A percentile compares a stretch with the other conserved stretches of the same genome.
These are phyloP conservation scores for Phoenoteleia sp. DNA, from an alignment of 2,888 invertebrate genomes.

Conservation along the genomic window DNA sequence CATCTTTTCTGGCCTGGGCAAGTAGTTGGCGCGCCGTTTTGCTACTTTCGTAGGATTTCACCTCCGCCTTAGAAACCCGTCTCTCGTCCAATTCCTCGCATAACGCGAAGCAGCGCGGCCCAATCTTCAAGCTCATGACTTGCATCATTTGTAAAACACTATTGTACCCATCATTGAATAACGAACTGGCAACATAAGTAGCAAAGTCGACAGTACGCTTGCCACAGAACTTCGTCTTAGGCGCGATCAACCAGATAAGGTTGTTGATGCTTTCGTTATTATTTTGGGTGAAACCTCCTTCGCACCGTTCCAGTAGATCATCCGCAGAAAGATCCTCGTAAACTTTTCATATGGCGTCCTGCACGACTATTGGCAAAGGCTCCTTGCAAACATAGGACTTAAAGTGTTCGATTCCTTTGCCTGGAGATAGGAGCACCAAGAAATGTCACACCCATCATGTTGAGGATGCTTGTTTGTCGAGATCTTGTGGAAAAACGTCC, in stretches of 20 bases:
- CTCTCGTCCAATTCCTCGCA: slow-evolving; percentile 25
- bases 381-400: slow-evolving; percentile 2
- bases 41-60: slow-evolving; percentile 11
- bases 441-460: slow-evolving; percentile 29
- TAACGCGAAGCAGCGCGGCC: slow-evolving; percentile 12
- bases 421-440: slow-evolving; percentile 51
- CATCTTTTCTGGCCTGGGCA: slow-evolving; percentile 26
- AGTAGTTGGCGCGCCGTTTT: slow-evolving; percentile 30
- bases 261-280: slow-evolving; percentile 44
- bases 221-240: slow-evolving; percentile 65
- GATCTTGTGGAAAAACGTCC: not conserved
- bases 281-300: slow-evolving; percentile 68
- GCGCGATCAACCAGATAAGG: slow-evolving; percentile 61
- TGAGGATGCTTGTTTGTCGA: not conserved
- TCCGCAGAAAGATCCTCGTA: slow-evolving; percentile 59
- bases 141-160: slow-evolving; percentile 47
- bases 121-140: slow-evolving; percentile 33
- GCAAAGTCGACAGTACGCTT: slow-evolving; percentile 23
- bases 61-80: slow-evolving; percentile 25
- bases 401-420: slow-evolving; percentile 4
- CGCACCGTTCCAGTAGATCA: slow-evolving; percentile 58
- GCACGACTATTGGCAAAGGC: slow-evolving; percentile 29
- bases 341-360: slow-evolving; percentile 52
- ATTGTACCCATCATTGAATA: slow-evolving; percentile 45
- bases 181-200: not conserved